These are phyloP conservation scores for Lasioglossum figueresi DNA, from an alignment of 2,888 invertebrate species.

Conservation along the genomic window DNA sequence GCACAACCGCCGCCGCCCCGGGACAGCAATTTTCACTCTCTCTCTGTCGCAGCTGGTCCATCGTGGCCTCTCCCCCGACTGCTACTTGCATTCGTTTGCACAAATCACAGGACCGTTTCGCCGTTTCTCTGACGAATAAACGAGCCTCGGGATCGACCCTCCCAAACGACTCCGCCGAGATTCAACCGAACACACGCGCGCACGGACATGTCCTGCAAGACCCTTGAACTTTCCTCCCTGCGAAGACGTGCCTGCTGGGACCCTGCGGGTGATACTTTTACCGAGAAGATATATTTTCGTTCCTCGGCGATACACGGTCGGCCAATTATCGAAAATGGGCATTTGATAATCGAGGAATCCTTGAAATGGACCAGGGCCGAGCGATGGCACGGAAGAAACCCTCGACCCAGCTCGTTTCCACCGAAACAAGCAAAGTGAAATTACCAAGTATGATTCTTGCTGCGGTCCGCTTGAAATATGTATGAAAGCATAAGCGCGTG, in stretches of 20 bases:
- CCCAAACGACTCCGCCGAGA: conserved; percentile 28
- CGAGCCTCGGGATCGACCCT: conserved; percentile 37
- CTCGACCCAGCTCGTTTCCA: conserved; percentile 36
- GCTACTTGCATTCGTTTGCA: conserved; percentile 63
- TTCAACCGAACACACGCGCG: background rate
- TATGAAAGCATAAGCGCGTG: conserved; percentile 78
- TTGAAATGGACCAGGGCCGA: conserved; percentile 8
- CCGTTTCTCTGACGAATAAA: conserved; percentile 51
- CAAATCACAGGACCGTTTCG: conserved; percentile 52
- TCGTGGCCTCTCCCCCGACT: conserved; percentile 1
- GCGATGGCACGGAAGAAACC: conserved; percentile 23
- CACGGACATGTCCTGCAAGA: background rate
- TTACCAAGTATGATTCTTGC: conserved; percentile 80
- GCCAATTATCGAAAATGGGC: background rate
- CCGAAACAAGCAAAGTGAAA: conserved; percentile 67
- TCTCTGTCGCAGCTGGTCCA: conserved; percentile 56
- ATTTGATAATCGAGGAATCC: background rate
- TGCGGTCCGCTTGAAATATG: conserved; percentile 77
- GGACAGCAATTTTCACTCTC: conserved; percentile 70
- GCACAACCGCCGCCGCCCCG: conserved; percentile 34
- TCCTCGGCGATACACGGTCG: background rate
- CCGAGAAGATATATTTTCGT: background rate
- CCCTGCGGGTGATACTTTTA: background rate
- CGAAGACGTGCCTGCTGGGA: background rate
- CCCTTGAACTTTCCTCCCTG: background rate